phyloP scores from a whole-genome alignment of 2,113 vertebrate genomes.

The Stegastes partitus region DNA sequence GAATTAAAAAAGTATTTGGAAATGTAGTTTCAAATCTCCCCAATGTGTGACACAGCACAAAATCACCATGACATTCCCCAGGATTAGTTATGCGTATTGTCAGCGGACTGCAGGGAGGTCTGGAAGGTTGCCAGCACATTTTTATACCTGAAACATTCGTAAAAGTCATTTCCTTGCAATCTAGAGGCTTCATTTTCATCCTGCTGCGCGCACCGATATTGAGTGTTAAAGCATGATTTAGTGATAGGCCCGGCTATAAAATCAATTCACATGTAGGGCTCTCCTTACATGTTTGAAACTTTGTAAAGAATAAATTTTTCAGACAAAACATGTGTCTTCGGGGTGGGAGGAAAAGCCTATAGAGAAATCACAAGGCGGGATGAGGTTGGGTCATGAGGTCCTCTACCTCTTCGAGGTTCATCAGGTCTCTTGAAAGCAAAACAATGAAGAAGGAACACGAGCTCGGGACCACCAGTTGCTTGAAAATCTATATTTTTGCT shows the following conservation, averaged over 20 bases:
- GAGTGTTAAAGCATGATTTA: conserved; percentile 48
- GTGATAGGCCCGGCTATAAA: conserved; percentile 51
- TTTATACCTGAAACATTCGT: conserved; percentile 74
- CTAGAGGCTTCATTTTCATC: conserved; percentile 59
- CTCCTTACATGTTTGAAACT: conserved; percentile 44
- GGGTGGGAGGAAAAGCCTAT: conserved; percentile 21
- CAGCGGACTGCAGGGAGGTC: conserved; percentile 72
- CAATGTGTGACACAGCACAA: conserved; percentile 47
- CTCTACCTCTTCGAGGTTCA: conserved; percentile 65
- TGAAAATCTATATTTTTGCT: conserved; percentile 21
- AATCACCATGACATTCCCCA: conserved; percentile 62
- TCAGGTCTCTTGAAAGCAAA: conserved; percentile 62
- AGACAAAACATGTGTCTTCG: conserved; percentile 27
- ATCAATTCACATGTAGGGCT: conserved; percentile 37
- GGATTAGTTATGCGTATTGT: conserved; percentile 77
- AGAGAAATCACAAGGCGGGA: conserved; percentile 46
- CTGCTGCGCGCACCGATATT: conserved; percentile 27
- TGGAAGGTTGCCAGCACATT: conserved; percentile 62
- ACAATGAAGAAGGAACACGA: conserved; percentile 52
- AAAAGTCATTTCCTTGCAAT: conserved; percentile 65
- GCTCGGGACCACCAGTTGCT: conserved; percentile 1
- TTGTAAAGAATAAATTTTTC: conserved; percentile 31
- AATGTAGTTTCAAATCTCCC: conserved; percentile 31
- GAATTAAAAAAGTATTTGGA: conserved; percentile 11
- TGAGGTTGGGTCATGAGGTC: conserved; percentile 58